Conservation (phyloP, 2,888 invertebrate species). For the Tanytarsus gracilentus region DNA sequence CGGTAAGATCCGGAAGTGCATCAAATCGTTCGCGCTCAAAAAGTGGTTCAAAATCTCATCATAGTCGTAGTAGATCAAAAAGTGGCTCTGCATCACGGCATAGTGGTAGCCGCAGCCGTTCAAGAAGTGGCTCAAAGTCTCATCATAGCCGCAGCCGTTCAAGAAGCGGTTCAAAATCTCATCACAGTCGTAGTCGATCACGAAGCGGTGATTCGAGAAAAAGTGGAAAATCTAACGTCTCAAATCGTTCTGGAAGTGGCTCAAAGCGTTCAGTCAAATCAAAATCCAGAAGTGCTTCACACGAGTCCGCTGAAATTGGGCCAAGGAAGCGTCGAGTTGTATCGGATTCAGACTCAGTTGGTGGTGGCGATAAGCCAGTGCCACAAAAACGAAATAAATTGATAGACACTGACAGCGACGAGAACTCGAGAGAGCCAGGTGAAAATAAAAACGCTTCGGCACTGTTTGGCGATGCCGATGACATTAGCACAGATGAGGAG, state of each 20-base stretch:
- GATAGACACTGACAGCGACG: constrained; percentile 62
- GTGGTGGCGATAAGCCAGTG: constrained; percentile 36
- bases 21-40: constrained; percentile 21
- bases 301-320: constrained; percentile 37
- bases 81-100: neutral
- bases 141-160: neutral
- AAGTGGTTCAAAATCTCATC: neutral
- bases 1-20: constrained; percentile 37
- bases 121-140: neutral
- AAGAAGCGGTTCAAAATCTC: constrained; percentile 3
- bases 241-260: constrained; percentile 31
- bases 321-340: constrained; percentile 42
- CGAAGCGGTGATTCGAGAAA: neutral
- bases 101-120: neutral
- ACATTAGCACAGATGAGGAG: constrained; percentile 83
- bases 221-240: constrained; percentile 32
- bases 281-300: constrained; percentile 34
- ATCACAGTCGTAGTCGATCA: neutral
- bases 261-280: constrained; percentile 18
- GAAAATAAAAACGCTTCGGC: constrained; percentile 48
- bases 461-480: constrained; percentile 87
- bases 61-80: neutral
- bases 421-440: constrained; percentile 37
- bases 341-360: constrained; percentile 46
- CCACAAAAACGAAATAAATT: constrained; percentile 48